phyloP scores from a whole-genome alignment of 2,113 vertebrate species.

The Colinus virginianus region DNA sequence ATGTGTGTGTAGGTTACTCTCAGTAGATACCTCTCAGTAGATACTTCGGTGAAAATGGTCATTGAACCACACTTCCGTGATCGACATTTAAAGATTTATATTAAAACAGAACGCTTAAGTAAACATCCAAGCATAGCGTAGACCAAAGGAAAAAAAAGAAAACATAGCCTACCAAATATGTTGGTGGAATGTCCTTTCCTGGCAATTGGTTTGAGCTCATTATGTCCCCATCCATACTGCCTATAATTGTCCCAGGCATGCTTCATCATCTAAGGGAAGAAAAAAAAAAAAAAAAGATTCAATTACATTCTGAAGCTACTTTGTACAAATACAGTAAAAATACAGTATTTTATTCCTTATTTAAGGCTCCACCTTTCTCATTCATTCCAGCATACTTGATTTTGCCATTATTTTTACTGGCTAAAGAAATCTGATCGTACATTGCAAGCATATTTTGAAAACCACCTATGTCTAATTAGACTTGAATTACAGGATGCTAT shows the following conservation, averaged over 20 bases:
- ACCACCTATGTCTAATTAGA: neutral
- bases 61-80: neutral
- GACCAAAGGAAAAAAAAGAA: conserved; percentile 23
- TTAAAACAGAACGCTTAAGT: neutral
- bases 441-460: neutral
- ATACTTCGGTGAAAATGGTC: neutral
- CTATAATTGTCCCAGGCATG: conserved; percentile 98
- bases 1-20: neutral
- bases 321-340: neutral
- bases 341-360: conserved; percentile 6
- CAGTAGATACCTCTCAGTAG: neutral
- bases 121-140: neutral
- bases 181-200: conserved; percentile 99
- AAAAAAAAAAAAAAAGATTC: conserved; percentile 46
- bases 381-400: neutral
- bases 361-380: neutral
- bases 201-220: conserved; percentile 97
- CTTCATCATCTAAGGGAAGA: conserved; percentile 93
- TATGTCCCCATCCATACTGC: conserved; percentile 97
- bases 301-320: neutral
- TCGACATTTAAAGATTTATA: neutral
- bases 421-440: neutral
- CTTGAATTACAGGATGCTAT: neutral
- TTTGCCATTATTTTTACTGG: neutral
- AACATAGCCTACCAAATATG: conserved; percentile 92